A percentile compares a stretch with the other conserved stretches of the same genome.
Conservation (phyloP, 2,797 vertebrate genomes). For the Pterois miles region DNA sequence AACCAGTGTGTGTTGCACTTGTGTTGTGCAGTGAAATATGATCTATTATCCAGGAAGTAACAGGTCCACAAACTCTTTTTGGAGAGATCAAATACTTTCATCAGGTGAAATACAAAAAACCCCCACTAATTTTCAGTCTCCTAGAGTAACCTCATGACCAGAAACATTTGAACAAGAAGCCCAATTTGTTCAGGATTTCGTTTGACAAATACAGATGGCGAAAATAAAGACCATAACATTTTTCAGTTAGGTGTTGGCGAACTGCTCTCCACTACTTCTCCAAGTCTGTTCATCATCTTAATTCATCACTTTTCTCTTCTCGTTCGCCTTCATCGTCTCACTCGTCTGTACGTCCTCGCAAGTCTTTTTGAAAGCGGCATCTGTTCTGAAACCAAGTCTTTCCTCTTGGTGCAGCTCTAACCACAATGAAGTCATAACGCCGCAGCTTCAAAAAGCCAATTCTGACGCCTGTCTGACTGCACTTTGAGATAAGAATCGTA, state of each 20-base stretch:
- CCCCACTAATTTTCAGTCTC: constrained; percentile 1
- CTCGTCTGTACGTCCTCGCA: neutral
- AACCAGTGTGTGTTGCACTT: no score
- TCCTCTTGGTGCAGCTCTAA: constrained; percentile 13
- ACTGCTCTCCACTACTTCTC: neutral
- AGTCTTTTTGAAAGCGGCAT: constrained; percentile 33
- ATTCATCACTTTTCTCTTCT: neutral
- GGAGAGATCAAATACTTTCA: no score
- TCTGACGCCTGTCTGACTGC: constrained; percentile 59
- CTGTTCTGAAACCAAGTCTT: constrained; percentile 34
- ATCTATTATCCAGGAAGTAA: no score
- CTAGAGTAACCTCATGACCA: neutral
- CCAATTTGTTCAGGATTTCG: constrained; percentile 12
- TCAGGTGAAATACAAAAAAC: neutral
- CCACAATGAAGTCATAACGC: constrained; percentile 59
- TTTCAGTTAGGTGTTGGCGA: neutral
- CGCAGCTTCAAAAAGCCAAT: constrained; percentile 49
- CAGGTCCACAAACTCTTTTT: no score
- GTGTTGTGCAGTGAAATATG: no score
- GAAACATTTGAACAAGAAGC: constrained; percentile 21
- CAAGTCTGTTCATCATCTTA: neutral
- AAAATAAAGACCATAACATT: neutral
- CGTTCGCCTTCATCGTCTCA: constrained; percentile 16
- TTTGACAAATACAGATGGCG: constrained; percentile 8
- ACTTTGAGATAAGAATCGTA: constrained; percentile 61